These are phyloP conservation scores for Phacellophora camtschatica DNA, from an alignment of 30 jellyfish, hydroid and myxozoan genomes.

Conservation along the genomic window DNA sequence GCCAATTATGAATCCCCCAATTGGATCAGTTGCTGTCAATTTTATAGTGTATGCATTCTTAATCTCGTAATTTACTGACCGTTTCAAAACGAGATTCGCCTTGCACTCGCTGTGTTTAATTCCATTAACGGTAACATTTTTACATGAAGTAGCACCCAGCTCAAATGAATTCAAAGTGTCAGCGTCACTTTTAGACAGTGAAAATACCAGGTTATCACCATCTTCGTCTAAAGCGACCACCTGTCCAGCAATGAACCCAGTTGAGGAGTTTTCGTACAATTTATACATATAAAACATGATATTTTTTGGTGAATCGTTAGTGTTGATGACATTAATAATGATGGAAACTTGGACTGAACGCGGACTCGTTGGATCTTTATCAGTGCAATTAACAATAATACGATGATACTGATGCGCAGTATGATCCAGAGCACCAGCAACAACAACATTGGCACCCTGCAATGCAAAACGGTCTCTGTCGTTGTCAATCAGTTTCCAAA, in stretches of 20 bases:
- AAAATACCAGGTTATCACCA: conserved; percentile 46
- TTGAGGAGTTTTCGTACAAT: conserved; percentile 59
- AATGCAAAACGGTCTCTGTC: conserved; percentile 51
- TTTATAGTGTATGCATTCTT: conserved; percentile 26
- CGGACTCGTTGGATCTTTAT: conserved; percentile 61
- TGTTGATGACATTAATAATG: conserved; percentile 19
- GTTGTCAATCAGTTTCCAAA: conserved; percentile 64
- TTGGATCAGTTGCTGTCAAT: conserved; percentile 43
- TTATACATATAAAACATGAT: conserved; percentile 6
- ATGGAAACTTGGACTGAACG: conserved; percentile 23
- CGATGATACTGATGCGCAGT: conserved; percentile 45
- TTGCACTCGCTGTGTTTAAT: conserved; percentile 23
- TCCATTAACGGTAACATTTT: conserved; percentile 5
- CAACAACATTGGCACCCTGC: conserved; percentile 55
- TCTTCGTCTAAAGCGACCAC: conserved; percentile 70
- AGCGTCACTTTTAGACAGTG: conserved; percentile 37
- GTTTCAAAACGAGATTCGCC: conserved; percentile 9
- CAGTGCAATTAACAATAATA: conserved; percentile 72
- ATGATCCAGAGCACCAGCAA: conserved; percentile 34
- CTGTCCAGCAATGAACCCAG: conserved; percentile 58
- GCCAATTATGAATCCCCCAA: conserved; percentile 26
- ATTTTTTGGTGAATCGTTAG: conserved; percentile 67
- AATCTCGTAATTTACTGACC: conserved; percentile 35
- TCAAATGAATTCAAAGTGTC: conserved; percentile 18
- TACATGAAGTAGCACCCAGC: conserved; percentile 20